Percentiles rank a stretch among this genome's conserved stretches.
Evolutionary conservation across 2,797 vertebrate species (phyloP).

Genomic region (Lithobates sylvaticus): DNA sequence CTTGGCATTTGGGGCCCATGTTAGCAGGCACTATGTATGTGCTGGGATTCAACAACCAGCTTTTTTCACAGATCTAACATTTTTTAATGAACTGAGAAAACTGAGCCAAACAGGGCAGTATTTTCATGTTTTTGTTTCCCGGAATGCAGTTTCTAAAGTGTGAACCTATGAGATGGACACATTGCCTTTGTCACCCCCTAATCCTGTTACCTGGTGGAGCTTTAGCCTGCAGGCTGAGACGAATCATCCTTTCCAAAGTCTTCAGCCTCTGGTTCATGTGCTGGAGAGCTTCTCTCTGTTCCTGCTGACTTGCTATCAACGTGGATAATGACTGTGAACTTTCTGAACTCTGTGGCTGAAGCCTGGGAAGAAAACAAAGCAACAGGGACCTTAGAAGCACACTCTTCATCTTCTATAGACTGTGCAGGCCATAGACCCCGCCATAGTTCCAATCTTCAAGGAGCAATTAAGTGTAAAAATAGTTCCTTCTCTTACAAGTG

Average conservation of each 20-base stretch:
- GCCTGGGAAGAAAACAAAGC: slow-evolving; percentile 23
- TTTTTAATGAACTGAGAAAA: background rate
- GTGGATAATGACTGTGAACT: slow-evolving; percentile 14
- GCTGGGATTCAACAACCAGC: too few relatives aligned
- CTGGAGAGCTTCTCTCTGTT: slow-evolving; percentile 25
- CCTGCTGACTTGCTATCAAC: slow-evolving; percentile 41
- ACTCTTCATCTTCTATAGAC: slow-evolving; percentile 4
- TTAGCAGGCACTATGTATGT: too few relatives aligned
- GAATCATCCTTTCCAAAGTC: slow-evolving; percentile 47
- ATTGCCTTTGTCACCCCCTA: slow-evolving; percentile 9
- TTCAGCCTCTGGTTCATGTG: slow-evolving; percentile 50
- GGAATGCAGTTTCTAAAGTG: background rate
- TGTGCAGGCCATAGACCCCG: background rate
- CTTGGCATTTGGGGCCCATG: too few relatives aligned
- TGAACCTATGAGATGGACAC: background rate
- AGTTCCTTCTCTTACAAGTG: background rate
- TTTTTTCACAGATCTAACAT: background rate
- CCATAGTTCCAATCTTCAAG: background rate
- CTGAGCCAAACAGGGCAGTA: background rate
- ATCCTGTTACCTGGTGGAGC: slow-evolving; percentile 51
- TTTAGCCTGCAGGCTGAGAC: slow-evolving; percentile 4
- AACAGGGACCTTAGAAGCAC: slow-evolving; percentile 6
- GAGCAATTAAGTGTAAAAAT: slow-evolving; percentile 16
- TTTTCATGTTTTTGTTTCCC: background rate
- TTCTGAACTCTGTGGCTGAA: slow-evolving; percentile 31